phyloP scores from a whole-genome alignment of 2,113 vertebrate species.

The Sapayoa aenigma region DNA sequence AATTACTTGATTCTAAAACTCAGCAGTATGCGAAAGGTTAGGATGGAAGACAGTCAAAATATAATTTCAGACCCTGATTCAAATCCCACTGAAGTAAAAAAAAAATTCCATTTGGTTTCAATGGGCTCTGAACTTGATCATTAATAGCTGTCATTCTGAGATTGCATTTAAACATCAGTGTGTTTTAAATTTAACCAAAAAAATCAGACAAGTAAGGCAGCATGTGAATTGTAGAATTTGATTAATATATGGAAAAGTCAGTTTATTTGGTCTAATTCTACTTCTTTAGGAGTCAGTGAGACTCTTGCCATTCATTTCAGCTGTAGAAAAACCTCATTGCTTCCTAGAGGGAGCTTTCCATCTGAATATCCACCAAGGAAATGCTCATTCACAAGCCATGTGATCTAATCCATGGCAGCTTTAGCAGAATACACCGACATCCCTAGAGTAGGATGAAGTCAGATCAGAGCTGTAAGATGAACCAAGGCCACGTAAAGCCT shows the following conservation, averaged over 20 bases:
- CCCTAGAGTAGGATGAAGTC: conserved; percentile 53
- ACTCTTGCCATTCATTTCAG: not conserved
- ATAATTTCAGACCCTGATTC: not conserved
- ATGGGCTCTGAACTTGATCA: not conserved
- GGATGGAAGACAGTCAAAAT: conserved; percentile 11
- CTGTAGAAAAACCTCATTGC: not conserved
- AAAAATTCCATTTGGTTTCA: conserved; percentile 24
- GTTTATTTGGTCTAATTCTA: not conserved
- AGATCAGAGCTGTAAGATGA: conserved; percentile 54
- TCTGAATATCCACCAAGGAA: conserved; percentile 17
- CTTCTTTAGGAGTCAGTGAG: not conserved
- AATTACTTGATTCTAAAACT: not conserved
- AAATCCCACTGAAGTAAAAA: not conserved
- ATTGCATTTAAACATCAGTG: not conserved
- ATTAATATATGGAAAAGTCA: not conserved
- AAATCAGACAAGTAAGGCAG: not conserved
- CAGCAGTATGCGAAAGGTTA: conserved; percentile 4
- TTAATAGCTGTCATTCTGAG: conserved; percentile 17
- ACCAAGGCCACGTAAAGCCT: conserved; percentile 41
- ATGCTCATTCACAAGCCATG: not conserved
- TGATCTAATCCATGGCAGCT: conserved; percentile 52
- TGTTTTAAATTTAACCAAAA: conserved; percentile 30
- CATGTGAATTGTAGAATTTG: not conserved
- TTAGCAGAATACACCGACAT: conserved; percentile 37
- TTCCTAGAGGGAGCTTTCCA: conserved; percentile 43